Evolutionary conservation across 2,797 vertebrate genomes (phyloP).

Genomic region (Lacerta viridis): DNA sequence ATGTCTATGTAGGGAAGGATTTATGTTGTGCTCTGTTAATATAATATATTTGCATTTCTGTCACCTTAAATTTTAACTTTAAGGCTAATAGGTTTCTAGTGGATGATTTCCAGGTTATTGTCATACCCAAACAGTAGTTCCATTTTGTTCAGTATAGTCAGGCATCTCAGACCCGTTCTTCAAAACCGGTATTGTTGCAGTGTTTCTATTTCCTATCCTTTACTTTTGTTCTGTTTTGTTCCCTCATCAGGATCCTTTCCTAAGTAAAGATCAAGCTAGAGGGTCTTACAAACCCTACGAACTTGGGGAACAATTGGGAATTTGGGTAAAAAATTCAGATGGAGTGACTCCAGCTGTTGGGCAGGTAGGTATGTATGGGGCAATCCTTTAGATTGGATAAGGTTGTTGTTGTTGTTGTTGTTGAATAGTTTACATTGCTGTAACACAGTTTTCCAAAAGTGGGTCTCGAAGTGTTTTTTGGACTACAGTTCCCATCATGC

Average conservation of each 20-base stretch:
- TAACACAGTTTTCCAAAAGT: background rate
- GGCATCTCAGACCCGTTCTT: background rate
- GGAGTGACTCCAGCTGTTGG: slow-evolving; percentile 64
- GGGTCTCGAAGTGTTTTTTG: too few relatives aligned
- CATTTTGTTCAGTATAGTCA: background rate
- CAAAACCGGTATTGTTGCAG: background rate
- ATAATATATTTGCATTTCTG: background rate
- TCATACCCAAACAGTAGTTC: background rate
- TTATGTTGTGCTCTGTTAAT: background rate
- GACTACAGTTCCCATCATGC: too few relatives aligned
- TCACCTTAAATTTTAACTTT: background rate
- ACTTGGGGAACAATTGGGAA: slow-evolving; percentile 68
- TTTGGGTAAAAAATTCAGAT: slow-evolving; percentile 74
- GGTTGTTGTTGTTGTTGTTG: too few relatives aligned
- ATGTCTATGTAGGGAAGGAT: background rate
- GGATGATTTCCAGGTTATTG: background rate
- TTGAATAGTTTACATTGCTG: background rate
- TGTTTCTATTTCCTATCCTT: slow-evolving; percentile 17
- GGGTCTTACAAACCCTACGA: slow-evolving; percentile 71
- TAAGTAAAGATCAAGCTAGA: slow-evolving; percentile 68
- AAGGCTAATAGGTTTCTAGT: background rate
- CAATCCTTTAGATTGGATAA: background rate
- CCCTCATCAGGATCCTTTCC: slow-evolving; percentile 70
- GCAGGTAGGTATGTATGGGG: slow-evolving; percentile 41
- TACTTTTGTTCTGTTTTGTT: slow-evolving; percentile 51